Base-by-base conservation (phyloP, 2,113 vertebrate species). In the Salvelinus sp. region DNA sequence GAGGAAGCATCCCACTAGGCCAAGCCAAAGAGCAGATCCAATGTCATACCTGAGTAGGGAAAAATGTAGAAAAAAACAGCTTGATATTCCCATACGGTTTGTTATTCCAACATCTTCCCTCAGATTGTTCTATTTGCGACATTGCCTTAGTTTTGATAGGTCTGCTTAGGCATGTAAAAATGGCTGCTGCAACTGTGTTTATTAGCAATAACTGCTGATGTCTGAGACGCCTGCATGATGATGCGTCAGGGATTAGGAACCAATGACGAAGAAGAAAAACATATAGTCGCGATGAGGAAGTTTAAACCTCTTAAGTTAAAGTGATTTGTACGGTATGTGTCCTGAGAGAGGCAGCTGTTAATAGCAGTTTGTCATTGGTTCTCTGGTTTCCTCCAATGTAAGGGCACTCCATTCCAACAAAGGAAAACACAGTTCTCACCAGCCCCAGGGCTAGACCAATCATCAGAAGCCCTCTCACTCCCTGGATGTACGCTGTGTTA, bases 331-430 rank as follows among this genome's bases (percentile, higher is more conserved):
- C 6, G 0, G 33, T 6, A 33, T 16, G 50, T 57, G 50, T 20
- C 50, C 18, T 57, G 50, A 66, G 30, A 16, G 70, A 67, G 27
- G 74, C 77, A 0, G 73, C 77, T 4, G 77, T 75, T 4, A 65
- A 50, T 66, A 85, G n/a, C n/a, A 79, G 69, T 38, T 72, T 18
- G 74, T 85, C 69, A 0, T 84, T 60, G 38, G 28, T 58, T 30
- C 28, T 77, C 1, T 22, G 50, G 44, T 69, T 50, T 18, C 89
- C 84, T 4, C 90, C 86, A 0, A 88, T 80, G 67, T 74, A 82
- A 1, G 87, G 88, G 75, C 87, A 91, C 76, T 89, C 88, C 79
- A 92, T 76, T 4, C 88, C 90, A 1, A 87, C 77, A 23, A 90
- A 70, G 12, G 70, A 67, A 22, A 91, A 74, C 70, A 88, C 78